phyloP scores from a whole-genome alignment of 2,888 invertebrate genomes.

The Diogma glabrata region DNA sequence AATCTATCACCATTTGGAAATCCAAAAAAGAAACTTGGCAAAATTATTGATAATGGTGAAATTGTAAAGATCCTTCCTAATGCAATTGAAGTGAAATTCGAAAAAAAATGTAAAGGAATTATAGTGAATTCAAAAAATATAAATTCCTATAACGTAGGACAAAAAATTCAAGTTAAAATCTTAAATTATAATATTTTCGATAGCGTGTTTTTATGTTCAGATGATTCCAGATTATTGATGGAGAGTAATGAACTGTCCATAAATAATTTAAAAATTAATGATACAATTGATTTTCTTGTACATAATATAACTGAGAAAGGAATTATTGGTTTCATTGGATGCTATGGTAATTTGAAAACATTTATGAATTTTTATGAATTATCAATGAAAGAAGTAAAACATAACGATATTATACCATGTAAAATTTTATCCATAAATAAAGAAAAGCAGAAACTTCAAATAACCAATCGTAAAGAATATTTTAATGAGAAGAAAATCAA shows the following conservation, averaged over 20 bases:
- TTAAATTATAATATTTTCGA: constrained; percentile 55
- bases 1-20: constrained; percentile 22
- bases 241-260: constrained; percentile 35
- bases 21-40: constrained; percentile 35
- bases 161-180: constrained; percentile 29
- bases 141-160: not conserved
- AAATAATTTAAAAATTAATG: not conserved
- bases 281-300: constrained; percentile 1
- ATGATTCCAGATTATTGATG: constrained; percentile 43
- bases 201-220: constrained; percentile 53
- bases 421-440: not conserved
- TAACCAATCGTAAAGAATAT: not conserved
- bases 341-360: not conserved
- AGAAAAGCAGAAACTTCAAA: not conserved
- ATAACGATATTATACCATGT: not conserved
- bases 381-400: constrained; percentile 1
- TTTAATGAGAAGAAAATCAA: not conserved
- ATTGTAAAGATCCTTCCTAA: constrained; percentile 37
- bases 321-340: not conserved
- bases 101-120: constrained; percentile 29
- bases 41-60: constrained; percentile 45
- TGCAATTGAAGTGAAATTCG: constrained; percentile 32
- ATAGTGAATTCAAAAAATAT: constrained; percentile 24
- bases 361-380: not conserved
- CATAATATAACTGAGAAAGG: not conserved